phyloP scores from a whole-genome alignment of 2,797 vertebrate species.

The Poeciliopsis turneri region DNA sequence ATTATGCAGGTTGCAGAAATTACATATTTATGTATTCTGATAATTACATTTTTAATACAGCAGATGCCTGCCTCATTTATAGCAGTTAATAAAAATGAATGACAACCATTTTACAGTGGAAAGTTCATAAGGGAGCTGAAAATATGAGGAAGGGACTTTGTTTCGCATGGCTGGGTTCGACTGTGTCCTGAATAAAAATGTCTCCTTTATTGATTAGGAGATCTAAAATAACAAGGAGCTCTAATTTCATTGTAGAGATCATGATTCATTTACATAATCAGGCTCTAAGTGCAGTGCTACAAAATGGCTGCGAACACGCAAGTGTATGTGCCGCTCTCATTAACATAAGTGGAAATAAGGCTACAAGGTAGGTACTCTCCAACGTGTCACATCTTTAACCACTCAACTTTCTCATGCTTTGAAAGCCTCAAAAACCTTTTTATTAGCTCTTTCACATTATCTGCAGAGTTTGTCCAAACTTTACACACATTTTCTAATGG shows the following conservation, averaged over 20 bases:
- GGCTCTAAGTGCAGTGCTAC: slow-evolving; percentile 22
- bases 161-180: slow-evolving; percentile 15
- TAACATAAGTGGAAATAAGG: slow-evolving; percentile 12
- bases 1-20: slow-evolving; percentile 82
- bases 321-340: slow-evolving; percentile 19
- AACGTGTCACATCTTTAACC: slow-evolving; percentile 38
- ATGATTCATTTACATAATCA: slow-evolving; percentile 52
- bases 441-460: slow-evolving; percentile 17
- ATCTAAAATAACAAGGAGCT: slow-evolving; percentile 46
- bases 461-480: not conserved
- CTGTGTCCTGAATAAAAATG: slow-evolving; percentile 36
- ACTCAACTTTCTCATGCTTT: slow-evolving; percentile 17
- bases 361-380: slow-evolving; percentile 11
- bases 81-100: slow-evolving; percentile 81
- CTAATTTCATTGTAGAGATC: slow-evolving; percentile 51
- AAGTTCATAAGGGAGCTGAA: slow-evolving; percentile 42
- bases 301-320: slow-evolving; percentile 40
- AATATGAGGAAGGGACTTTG: slow-evolving; percentile 23
- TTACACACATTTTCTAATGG: not conserved
- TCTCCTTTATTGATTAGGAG: slow-evolving; percentile 58
- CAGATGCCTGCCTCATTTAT: slow-evolving; percentile 79
- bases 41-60: slow-evolving; percentile 83
- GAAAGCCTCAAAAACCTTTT: slow-evolving; percentile 27
- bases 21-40: slow-evolving; percentile 83
- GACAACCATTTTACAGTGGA: slow-evolving; percentile 60